Conservation (phyloP, 2,797 vertebrate species). For the Silurus aristotelis region DNA sequence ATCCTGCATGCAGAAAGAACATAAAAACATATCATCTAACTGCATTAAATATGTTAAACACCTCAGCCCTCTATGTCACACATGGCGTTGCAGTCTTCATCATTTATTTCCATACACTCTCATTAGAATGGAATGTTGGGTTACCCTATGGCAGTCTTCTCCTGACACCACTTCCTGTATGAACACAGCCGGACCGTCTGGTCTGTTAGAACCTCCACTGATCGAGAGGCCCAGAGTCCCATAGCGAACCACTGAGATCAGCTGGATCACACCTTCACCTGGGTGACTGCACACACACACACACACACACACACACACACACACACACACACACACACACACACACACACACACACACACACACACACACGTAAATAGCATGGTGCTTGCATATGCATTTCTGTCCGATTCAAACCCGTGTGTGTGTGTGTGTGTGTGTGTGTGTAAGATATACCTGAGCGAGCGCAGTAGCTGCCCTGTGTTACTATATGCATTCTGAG, state of each 20-base stretch:
- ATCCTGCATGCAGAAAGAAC: constrained; percentile 70
- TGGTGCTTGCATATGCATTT: background rate
- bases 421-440: background rate
- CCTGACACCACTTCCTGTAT: constrained; percentile 85
- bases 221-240: constrained; percentile 80
- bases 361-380: background rate
- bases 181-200: constrained; percentile 85
- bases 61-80: background rate
- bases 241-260: constrained; percentile 79
- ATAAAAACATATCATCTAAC: too few species aligned
- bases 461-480: constrained; percentile 71
- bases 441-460: constrained; percentile 61
- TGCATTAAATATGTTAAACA: background rate
- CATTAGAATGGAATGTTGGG: background rate
- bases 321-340: constrained; percentile 12
- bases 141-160: constrained; percentile 85
- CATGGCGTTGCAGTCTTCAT: background rate
- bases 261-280: constrained; percentile 86
- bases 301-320: constrained; percentile 35
- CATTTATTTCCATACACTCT: background rate
- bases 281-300: constrained; percentile 70
- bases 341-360: constrained; percentile 4
- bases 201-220: constrained; percentile 83
- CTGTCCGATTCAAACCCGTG: background rate
- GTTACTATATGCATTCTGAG: constrained; percentile 73